Evolutionary conservation across 2,888 invertebrate species (phyloP), one percentile per base, ranked within the genome.

Genomic region (Agrochola macilenta): DNA sequence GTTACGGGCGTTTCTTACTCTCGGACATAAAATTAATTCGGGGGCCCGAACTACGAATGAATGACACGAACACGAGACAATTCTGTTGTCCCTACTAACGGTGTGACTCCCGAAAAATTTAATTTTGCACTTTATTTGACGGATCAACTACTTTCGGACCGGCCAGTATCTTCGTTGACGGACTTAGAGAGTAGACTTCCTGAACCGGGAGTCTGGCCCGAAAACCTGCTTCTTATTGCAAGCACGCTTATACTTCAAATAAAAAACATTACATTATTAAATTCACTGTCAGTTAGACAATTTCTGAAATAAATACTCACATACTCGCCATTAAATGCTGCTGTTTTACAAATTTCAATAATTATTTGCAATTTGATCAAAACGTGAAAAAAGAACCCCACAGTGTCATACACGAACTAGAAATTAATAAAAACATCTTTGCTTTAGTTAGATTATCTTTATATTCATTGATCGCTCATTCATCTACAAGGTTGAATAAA

Each of bases 301-400:
- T 71, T 17, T 17, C 9, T 63, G 2, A n/a, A 76, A 76, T 46
- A 0, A 64, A 76, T 49, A 76, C 78, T 78, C 11, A 78, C 80
- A 23, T 46, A 72, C 0, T 78, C 73, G 12, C 23, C 30, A 26
- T 60, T 12, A 2, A 5, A 14, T 52, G 12, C 43, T 23, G 63
- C 80, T 30, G 43, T 17, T 60, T 78, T 65, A 43, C 72, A 65
- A 12, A n/a, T 0, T 73, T 73, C 78, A 57, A 78, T 81, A 12
- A 73, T 73, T 43, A n/a, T 73, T 78, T 78, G 81, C n/a, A 80
- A 46, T 81, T 78, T 80, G 0, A 80, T 81, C 20, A 78, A 60
- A 65, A 46, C 63, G 35, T 78, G 65, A 35, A 64, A 73, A 60
- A 78, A 78, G 8, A 80, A 78, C 14, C 30, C 52, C 9, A 78